Percentiles rank a stretch among this genome's conserved stretches.
Evolutionary conservation across 2,888 invertebrate genomes (phyloP).

Genomic region (Lithodes maja): DNA sequence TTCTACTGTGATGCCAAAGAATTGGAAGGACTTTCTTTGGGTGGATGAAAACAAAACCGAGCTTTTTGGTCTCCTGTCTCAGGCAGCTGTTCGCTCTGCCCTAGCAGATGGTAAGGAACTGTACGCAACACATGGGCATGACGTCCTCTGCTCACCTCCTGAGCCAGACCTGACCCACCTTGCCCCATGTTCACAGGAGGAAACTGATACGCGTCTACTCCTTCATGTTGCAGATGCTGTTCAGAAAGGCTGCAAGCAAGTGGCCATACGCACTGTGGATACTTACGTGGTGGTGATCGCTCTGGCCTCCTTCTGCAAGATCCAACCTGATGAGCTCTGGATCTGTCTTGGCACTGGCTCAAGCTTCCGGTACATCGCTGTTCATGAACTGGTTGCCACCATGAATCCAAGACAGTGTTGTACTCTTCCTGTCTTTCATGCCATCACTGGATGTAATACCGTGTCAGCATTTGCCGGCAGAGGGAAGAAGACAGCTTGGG

Average conservation of each 20-base stretch:
- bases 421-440: constrained; percentile 8
- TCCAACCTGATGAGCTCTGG: constrained; percentile 20
- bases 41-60: constrained; percentile 11
- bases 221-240: constrained; percentile 12
- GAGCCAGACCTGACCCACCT: constrained; percentile 2
- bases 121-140: constrained; percentile 14
- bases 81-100: not conserved
- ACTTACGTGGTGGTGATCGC: not conserved
- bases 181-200: constrained; percentile 26
- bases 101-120: constrained; percentile 11
- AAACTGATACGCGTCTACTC: constrained; percentile 19
- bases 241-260: constrained; percentile 1
- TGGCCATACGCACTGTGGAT: constrained; percentile 16
- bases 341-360: not conserved
- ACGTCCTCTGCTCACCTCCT: constrained; percentile 21
- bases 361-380: constrained; percentile 2
- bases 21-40: constrained; percentile 12
- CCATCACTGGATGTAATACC: not conserved
- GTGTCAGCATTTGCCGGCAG: not conserved
- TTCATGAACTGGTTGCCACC: constrained; percentile 16
- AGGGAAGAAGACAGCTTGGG: not conserved
- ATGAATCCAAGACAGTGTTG: constrained; percentile 8
- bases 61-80: constrained; percentile 8
- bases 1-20: constrained; percentile 23
- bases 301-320: constrained; percentile 8